A percentile compares a stretch with the other conserved stretches of the same genome.
These are phyloP conservation scores for Haemorhous mexicanus DNA, from an alignment of 2,113 vertebrate species.

Conservation along the genomic window DNA sequence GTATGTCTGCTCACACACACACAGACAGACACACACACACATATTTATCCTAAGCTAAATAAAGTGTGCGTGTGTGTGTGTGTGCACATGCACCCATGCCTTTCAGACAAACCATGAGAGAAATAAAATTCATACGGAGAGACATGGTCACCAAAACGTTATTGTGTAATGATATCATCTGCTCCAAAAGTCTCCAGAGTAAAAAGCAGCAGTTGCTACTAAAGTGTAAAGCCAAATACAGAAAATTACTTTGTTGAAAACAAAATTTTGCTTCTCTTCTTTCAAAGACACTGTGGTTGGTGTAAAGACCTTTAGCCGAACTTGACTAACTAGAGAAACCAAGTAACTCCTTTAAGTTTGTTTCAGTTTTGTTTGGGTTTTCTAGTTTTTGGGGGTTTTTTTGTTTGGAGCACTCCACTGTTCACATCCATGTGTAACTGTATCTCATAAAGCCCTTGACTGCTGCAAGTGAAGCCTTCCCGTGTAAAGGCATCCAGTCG, in stretches of 20 bases:
- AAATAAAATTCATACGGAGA: conserved; percentile 19
- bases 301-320: background rate
- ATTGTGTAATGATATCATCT: background rate
- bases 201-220: background rate
- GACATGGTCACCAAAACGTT: background rate
- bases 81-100: rapidly evolving
- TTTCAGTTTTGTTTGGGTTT: background rate
- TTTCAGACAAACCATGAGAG: background rate
- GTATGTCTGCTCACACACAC: background rate
- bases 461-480: background rate
- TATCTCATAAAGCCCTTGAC: background rate
- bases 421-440: background rate
- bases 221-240: background rate
- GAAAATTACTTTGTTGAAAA: background rate
- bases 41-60: background rate
- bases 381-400: background rate
- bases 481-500: background rate
- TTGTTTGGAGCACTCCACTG: background rate
- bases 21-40: background rate
- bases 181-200: background rate
- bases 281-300: background rate
- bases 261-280: background rate
- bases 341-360: background rate
- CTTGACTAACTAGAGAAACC: background rate
- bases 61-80: background rate